Conservation (phyloP, 2,888 invertebrate genomes). For the Volucella inflata region DNA sequence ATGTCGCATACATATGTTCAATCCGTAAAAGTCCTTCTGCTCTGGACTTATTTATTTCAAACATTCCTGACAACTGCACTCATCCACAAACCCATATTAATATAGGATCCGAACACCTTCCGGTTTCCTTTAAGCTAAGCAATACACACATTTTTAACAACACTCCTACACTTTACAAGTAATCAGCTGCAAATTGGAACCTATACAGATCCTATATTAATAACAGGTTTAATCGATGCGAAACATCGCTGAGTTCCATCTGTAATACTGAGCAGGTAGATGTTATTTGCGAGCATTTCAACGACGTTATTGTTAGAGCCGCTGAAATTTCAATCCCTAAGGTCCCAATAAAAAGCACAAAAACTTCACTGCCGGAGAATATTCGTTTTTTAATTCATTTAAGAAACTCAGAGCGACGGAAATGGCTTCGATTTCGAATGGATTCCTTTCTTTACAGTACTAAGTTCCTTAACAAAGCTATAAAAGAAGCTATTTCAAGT, state of each 20-base stretch:
- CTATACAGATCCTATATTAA: slow-evolving; percentile 3
- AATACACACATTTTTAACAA: neutral
- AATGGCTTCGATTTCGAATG: slow-evolving; percentile 1
- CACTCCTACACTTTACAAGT: neutral
- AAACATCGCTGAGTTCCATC: neutral
- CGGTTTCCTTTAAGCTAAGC: slow-evolving; percentile 8
- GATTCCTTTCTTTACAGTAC: neutral
- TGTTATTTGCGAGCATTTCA: neutral
- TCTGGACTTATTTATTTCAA: slow-evolving; percentile 4
- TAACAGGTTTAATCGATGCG: neutral
- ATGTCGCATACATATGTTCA: slow-evolving; percentile 13
- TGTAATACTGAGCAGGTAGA: neutral
- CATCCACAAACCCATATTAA: neutral
- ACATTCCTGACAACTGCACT: neutral
- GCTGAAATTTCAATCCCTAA: no score
- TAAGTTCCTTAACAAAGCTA: neutral
- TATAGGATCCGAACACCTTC: slow-evolving; percentile 12
- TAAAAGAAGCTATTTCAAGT: no score
- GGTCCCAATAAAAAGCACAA: neutral
- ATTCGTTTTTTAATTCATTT: slow-evolving; percentile 1
- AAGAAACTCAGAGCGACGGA: neutral
- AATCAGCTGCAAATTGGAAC: slow-evolving; percentile 8
- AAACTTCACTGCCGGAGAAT: neutral
- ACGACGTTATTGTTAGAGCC: slow-evolving; percentile 1
- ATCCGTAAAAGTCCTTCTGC: slow-evolving; percentile 7